These are phyloP conservation scores for Lepus americanus DNA, from an alignment of 2,113 vertebrate species.

Conservation along the genomic window DNA sequence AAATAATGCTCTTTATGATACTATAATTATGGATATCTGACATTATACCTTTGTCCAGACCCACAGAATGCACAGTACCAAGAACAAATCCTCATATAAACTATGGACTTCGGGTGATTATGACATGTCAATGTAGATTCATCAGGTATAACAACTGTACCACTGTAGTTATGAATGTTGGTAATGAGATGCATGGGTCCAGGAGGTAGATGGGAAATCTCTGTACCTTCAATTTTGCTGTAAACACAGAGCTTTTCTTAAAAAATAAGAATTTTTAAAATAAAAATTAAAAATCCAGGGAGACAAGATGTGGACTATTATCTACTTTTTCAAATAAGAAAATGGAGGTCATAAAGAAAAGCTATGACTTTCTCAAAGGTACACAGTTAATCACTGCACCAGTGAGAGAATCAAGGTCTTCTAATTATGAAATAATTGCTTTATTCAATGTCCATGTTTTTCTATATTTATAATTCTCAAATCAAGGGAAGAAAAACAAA, in stretches of 20 bases:
- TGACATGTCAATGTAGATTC: no score
- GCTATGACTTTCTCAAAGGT: background rate
- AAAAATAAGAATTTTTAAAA: background rate
- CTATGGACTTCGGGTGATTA: background rate
- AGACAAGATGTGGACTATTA: background rate
- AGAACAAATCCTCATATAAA: background rate
- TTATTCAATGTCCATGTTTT: background rate
- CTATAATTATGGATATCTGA: background rate
- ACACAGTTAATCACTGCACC: background rate
- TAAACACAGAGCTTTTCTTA: background rate
- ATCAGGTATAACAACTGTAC: background rate
- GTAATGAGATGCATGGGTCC: background rate
- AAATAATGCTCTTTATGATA: background rate
- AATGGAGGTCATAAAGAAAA: background rate
- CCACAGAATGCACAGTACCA: background rate
- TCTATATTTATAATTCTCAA: background rate
- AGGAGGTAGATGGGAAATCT: background rate
- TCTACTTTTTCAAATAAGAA: background rate
- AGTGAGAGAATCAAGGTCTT: background rate
- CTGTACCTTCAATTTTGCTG: background rate
- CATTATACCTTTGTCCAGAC: background rate
- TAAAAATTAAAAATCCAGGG: background rate
- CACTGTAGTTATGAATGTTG: background rate
- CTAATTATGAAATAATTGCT: background rate
- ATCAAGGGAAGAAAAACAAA: slow-evolving; percentile 21